These are phyloP conservation scores for Leuctra nigra DNA, from an alignment of 2,888 invertebrate genomes.

Conservation along the genomic window DNA sequence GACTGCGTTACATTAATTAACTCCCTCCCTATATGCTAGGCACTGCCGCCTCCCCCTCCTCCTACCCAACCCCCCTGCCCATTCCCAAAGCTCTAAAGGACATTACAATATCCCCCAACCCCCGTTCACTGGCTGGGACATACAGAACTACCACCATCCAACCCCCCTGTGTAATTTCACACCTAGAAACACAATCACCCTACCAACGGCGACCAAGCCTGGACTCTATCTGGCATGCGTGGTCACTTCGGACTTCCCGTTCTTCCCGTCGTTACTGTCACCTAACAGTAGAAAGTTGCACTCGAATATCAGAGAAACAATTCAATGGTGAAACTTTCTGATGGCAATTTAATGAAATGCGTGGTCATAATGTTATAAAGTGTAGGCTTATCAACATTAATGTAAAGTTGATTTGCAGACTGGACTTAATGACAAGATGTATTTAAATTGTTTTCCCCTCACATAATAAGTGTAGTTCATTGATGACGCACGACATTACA, in stretches of 20 bases:
- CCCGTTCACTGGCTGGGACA: slow-evolving; percentile 5
- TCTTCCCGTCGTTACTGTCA: too few relatives aligned
- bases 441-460: too few relatives aligned
- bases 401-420: too few relatives aligned
- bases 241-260: slow-evolving; percentile 5
- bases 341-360: too few relatives aligned
- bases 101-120: slow-evolving; percentile 12
- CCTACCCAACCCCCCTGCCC: background rate
- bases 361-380: too few relatives aligned
- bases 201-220: background rate
- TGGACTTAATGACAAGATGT: too few relatives aligned
- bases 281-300: background rate
- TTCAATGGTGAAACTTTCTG: too few relatives aligned
- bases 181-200: slow-evolving; percentile 17
- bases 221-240: background rate
- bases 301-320: too few relatives aligned
- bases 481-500: too few relatives aligned
- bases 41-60: background rate
- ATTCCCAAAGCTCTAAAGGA: slow-evolving; percentile 10
- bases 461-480: too few relatives aligned
- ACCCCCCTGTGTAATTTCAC: slow-evolving; percentile 17
- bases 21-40: slow-evolving; percentile 12
- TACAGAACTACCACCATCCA: slow-evolving; percentile 9
- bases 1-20: slow-evolving; percentile 25
- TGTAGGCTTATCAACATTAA: too few relatives aligned